Evolutionary conservation across 2,888 invertebrate genomes (phyloP), one percentile per base, ranked within the genome.

Genomic region (Drosophila leonis): DNA sequence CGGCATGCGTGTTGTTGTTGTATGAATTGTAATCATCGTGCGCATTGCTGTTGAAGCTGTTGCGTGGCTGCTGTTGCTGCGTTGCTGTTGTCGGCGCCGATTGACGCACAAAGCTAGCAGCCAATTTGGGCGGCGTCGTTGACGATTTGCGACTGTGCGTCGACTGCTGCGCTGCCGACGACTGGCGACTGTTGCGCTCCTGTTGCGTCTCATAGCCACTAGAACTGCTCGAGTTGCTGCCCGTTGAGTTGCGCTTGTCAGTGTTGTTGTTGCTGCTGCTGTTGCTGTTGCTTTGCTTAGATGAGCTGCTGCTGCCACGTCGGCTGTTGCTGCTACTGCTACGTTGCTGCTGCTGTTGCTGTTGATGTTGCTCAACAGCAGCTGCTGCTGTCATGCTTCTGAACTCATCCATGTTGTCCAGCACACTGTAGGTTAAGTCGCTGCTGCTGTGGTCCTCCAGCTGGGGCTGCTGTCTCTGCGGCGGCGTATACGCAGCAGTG

Each of bases 381-480:
- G 69, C 49, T 27, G 83, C 76, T 35, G 85, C 69, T 44, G 85
- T 67, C 73, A 76, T 89, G 75, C 71, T 89, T 78, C 92, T 87
- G 60, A 92, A 91, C 24, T 92, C 92, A 54, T 91, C 92, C 42
- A 90, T 83, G 74, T 88, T 92, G 51, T 91, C 91, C 71, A 92
- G 82, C 64, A 93, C 91, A 68, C 91, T 90, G 80, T 91, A 93
- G 66, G 91, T 92, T 76, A 93, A 82, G 81, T 93, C 92, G 71
- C 91, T 76, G 65, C 74, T 81, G 39, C 62, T 73, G 65, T 88
- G 78, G 44, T 86, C 84, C 24, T 82, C 80, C 83, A 71, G 33
- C 62, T 81, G 80, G 6, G 72, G 74, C 29, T 77, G 76, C 42
- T 87, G 69, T 15, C 80, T 61, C 68, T 80, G 69, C 18, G 84